These are phyloP conservation scores for Microctonus aethiopoides DNA, from an alignment of 2,888 invertebrate genomes.

Conservation along the genomic window DNA sequence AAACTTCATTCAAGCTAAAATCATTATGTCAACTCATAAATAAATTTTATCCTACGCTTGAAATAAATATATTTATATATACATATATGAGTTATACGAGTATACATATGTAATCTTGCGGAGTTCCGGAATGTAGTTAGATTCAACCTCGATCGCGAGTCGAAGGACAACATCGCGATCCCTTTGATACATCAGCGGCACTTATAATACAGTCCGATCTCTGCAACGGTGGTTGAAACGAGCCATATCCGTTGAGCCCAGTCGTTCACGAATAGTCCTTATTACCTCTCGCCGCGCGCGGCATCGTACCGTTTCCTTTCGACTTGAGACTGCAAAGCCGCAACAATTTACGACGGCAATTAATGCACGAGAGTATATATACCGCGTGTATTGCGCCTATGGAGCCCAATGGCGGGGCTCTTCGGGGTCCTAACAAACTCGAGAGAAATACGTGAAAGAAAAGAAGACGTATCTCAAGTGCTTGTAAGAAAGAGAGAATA, in stretches of 20 bases:
- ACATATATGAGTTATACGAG: background rate
- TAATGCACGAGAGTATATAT: slow-evolving; percentile 66
- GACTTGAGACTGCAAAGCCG: slow-evolving; percentile 53
- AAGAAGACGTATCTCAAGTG: slow-evolving; percentile 10
- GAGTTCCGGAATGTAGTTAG: slow-evolving; percentile 18
- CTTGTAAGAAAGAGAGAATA: slow-evolving; percentile 26
- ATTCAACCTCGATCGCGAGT: slow-evolving; percentile 24
- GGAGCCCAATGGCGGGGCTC: slow-evolving; percentile 37
- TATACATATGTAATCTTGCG: background rate
- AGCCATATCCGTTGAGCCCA: slow-evolving; percentile 1
- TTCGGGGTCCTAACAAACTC: slow-evolving; percentile 29
- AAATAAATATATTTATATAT: background rate
- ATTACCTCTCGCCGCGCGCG: slow-evolving; percentile 21
- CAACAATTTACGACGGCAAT: slow-evolving; percentile 68
- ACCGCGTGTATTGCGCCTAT: slow-evolving; percentile 50
- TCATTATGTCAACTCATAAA: background rate
- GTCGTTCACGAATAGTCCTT: slow-evolving; percentile 14
- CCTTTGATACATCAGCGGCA: slow-evolving; percentile 16
- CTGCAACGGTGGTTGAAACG: slow-evolving; percentile 11
- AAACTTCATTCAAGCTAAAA: background rate
- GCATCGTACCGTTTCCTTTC: slow-evolving; percentile 39
- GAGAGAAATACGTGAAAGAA: slow-evolving; percentile 31
- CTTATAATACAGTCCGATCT: slow-evolving; percentile 9
- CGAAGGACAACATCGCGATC: slow-evolving; percentile 24
- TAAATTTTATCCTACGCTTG: background rate